These are phyloP conservation scores for Peromyscus californicus DNA, from an alignment of 2,113 vertebrate species.

Conservation along the genomic window DNA sequence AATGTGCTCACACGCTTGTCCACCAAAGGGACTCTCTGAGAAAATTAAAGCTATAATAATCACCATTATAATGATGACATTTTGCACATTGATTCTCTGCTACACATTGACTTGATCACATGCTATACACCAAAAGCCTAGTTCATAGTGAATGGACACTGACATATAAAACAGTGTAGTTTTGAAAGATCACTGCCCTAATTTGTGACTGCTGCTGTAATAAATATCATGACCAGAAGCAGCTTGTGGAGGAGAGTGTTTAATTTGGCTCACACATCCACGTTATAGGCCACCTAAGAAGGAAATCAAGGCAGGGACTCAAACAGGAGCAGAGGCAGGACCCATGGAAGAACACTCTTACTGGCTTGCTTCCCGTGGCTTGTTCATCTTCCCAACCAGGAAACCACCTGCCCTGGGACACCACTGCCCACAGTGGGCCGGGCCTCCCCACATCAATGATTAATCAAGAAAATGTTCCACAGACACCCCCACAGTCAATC, in stretches of 20 bases:
- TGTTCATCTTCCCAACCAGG: neutral
- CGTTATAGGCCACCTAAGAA: neutral
- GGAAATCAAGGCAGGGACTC: neutral
- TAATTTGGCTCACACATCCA: neutral
- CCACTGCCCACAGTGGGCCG: neutral
- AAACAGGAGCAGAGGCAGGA: neutral
- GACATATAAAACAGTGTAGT: neutral
- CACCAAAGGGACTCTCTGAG: neutral
- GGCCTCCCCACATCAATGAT: neutral
- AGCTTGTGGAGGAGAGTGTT: neutral
- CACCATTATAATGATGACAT: neutral
- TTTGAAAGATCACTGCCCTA: neutral
- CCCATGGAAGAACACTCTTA: neutral
- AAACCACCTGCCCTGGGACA: neutral
- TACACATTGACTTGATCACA: neutral
- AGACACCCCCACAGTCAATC: neutral
- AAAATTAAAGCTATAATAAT: neutral
- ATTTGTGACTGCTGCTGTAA: too few species aligned
- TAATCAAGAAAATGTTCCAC: neutral
- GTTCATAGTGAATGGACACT: neutral
- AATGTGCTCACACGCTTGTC: neutral
- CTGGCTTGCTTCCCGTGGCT: too few species aligned
- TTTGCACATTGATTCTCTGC: neutral
- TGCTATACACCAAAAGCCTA: neutral
- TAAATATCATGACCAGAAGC: neutral